phyloP scores from a whole-genome alignment of 2,797 vertebrate species.

The Oryzias dopingdopingensis region DNA sequence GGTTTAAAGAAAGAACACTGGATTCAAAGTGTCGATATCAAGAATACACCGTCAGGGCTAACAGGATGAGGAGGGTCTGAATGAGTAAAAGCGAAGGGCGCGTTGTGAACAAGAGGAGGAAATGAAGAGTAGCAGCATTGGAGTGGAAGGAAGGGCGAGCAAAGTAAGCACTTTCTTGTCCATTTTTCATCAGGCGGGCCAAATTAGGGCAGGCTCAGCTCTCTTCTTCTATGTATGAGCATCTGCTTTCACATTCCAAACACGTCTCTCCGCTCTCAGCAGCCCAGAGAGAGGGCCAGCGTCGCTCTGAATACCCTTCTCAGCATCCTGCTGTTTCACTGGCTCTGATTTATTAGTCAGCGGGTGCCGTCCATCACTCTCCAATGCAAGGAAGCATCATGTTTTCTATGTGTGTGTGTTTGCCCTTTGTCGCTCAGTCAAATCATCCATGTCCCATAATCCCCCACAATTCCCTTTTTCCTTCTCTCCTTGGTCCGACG shows the following conservation, averaged over 20 bases:
- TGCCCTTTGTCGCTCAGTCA: slow-evolving; percentile 22
- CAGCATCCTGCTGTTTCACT: slow-evolving; percentile 65
- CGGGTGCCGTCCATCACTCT: slow-evolving; percentile 62
- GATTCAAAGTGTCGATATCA: slow-evolving; percentile 34
- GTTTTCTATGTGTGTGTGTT: slow-evolving; percentile 53
- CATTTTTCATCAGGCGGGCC: slow-evolving; percentile 72
- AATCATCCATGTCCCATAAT: not conserved
- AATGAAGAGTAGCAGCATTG: slow-evolving; percentile 34
- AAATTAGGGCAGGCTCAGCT: slow-evolving; percentile 65
- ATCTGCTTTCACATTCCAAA: slow-evolving; percentile 64
- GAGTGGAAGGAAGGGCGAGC: slow-evolving; percentile 57
- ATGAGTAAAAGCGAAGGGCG: slow-evolving; percentile 16
- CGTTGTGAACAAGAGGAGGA: slow-evolving; percentile 24
- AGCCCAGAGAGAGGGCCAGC: slow-evolving; percentile 37
- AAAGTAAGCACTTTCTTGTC: slow-evolving; percentile 75
- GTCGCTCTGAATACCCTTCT: slow-evolving; percentile 60
- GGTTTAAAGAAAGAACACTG: slow-evolving; percentile 5
- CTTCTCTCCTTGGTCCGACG: slow-evolving; percentile 27
- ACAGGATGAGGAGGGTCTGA: slow-evolving; percentile 30
- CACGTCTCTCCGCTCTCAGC: slow-evolving; percentile 52
- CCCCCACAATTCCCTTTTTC: not conserved
- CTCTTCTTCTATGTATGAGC: slow-evolving; percentile 32
- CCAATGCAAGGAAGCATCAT: slow-evolving; percentile 48
- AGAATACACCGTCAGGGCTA: slow-evolving; percentile 19
- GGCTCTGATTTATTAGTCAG: slow-evolving; percentile 68